Base-by-base conservation (phyloP, 2,113 vertebrate species). In the Amblyopsis rosae region DNA sequence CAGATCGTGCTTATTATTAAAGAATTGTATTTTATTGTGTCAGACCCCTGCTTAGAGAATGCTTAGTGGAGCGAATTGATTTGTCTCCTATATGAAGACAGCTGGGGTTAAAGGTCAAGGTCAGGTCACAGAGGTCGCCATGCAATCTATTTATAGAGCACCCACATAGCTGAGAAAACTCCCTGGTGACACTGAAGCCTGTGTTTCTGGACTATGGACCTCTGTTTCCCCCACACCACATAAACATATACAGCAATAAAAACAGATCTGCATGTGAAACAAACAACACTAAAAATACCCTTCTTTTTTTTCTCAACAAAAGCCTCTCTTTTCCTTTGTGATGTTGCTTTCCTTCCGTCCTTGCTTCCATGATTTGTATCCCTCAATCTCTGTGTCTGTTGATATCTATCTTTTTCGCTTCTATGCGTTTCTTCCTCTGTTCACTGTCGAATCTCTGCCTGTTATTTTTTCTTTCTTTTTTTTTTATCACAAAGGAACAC, bases 111-210 rank as follows among this genome's bases (percentile, higher is more conserved):
- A 12, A 46, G 61, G 64, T 13, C 3, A 7, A 61, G 69, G 76
- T 41, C 35, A 65, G 69, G 76, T 41, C 35, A 65, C 57, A 10
- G 59, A 54, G 13, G 51, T 15, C 6, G 51, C 9, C 9, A 1
- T 33, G 56, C 56, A 26, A 6, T 17, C n/a, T 54, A 13, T 16
- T 19, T 12, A 41, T 51, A 72, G 64, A 49, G 75, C 50, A 61
- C n/a, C 13, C 46, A 48, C 7, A 12, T 70, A 6, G 62, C 58
- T 77, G 81, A 83, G 83, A 83, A 84, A 81, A 35, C 12, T 10
- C 51, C n/a, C 9, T 32, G 13, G 72, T 78, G 82, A 80, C 85
- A 90, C 53, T 6, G 2, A 82, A 88, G 63, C 60, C 65, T 73
- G 82, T 76, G 33, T 66, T 72, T 75, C 61, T 58, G 16, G 47